Percentiles rank a stretch among this genome's conserved stretches.
phyloP scores from a whole-genome alignment of 2,113 vertebrate genomes.

The Ramphastos sulfuratus region DNA sequence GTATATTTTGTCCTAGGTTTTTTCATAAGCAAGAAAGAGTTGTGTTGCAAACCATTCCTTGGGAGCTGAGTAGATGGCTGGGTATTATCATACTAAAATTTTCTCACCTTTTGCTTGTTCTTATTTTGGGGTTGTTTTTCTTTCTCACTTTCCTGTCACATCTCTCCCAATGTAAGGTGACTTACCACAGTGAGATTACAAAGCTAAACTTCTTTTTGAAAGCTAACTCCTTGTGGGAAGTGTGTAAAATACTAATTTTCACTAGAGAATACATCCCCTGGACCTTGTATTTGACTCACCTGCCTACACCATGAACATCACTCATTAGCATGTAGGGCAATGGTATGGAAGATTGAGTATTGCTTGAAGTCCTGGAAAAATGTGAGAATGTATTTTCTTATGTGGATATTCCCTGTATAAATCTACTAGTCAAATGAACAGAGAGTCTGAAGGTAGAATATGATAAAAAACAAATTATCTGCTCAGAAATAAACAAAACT shows the following conservation, averaged over 20 bases:
- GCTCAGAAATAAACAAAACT: not conserved
- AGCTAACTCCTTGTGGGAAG: not conserved
- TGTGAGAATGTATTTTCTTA: not conserved
- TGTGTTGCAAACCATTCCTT: not conserved
- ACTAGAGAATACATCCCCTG: not conserved
- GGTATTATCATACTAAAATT: not conserved
- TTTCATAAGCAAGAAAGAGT: not conserved
- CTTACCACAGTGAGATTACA: not conserved
- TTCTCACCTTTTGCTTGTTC: not conserved
- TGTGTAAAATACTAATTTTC: not conserved
- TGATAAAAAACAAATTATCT: not conserved
- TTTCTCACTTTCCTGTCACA: not conserved
- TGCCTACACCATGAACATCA: not conserved
- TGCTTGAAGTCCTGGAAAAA: not conserved
- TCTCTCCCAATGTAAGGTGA: not conserved
- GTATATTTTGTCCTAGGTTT: not conserved
- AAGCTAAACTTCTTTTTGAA: not conserved
- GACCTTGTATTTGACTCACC: not conserved
- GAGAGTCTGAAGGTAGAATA: not conserved
- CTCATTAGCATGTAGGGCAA: not conserved
- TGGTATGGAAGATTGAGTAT: not conserved
- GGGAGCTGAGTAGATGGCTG: not conserved
- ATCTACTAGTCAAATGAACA: not conserved
- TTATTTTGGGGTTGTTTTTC: not conserved
- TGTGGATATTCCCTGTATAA: not conserved